A percentile compares a stretch with the other conserved stretches of the same genome.
Evolutionary conservation across 1,140 invertebrate genomes (phyloP).

Genomic region (Neodiprion lecontei): DNA sequence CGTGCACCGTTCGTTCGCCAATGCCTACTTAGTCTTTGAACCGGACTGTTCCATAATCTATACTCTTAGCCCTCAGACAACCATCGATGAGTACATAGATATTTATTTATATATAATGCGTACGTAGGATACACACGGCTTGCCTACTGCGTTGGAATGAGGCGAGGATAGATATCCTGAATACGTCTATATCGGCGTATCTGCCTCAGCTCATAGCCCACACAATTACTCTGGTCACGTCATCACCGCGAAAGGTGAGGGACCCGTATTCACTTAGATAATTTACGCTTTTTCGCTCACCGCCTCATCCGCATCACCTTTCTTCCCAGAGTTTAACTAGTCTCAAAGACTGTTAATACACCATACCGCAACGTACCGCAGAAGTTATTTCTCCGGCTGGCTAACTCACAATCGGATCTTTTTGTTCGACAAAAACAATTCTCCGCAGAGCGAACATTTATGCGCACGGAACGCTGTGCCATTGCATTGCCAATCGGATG

Average conservation of each 20-base stretch:
- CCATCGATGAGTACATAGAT: not conserved
- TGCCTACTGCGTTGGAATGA: not conserved
- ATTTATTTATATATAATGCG: too few relatives aligned
- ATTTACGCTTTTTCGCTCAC: constrained; percentile 1
- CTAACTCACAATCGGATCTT: too few relatives aligned
- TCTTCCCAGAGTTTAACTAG: not conserved
- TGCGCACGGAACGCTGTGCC: too few relatives aligned
- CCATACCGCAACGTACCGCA: too few relatives aligned
- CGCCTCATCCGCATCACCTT: not conserved
- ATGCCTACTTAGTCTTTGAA: not conserved
- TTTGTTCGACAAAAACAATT: too few relatives aligned
- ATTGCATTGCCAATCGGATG: too few relatives aligned
- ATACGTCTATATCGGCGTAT: too few relatives aligned
- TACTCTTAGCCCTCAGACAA: not conserved
- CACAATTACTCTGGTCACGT: not conserved
- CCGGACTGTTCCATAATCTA: constrained; percentile 2
- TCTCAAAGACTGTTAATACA: not conserved
- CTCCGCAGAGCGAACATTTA: too few relatives aligned
- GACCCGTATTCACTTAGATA: not conserved
- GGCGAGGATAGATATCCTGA: not conserved
- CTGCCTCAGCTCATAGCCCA: not conserved
- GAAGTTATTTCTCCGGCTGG: too few relatives aligned
- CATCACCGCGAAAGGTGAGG: constrained; percentile 6
- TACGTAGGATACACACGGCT: too few relatives aligned
- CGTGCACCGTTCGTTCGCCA: not conserved